Evolutionary conservation across 2,888 invertebrate species (phyloP).

Genomic region (Stegophylla sp.): DNA sequence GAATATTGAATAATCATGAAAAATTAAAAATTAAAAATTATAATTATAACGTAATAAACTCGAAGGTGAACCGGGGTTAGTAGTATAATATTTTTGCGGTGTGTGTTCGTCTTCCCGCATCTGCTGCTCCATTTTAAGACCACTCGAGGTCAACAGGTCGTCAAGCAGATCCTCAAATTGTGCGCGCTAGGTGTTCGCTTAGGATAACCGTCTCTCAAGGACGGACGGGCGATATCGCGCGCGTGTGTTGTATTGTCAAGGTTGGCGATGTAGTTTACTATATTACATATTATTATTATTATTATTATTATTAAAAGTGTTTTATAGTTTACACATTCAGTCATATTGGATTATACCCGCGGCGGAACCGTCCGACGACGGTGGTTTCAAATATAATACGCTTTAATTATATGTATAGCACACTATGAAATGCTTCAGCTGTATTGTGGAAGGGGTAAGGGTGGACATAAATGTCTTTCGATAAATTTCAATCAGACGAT

Average conservation of each 20-base stretch:
- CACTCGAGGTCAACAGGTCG: constrained; percentile 43
- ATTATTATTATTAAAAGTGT: background rate
- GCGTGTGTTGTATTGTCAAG: constrained; percentile 7
- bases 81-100: background rate
- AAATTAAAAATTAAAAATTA: background rate
- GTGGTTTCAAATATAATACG: background rate
- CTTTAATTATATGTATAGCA: background rate
- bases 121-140: constrained; percentile 57
- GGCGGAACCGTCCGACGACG: background rate
- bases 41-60: constrained; percentile 24
- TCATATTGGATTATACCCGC: background rate
- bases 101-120: constrained; percentile 53
- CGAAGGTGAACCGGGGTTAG: constrained; percentile 51
- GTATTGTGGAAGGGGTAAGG: no score
- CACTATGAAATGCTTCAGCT: no score
- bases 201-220: constrained; percentile 49
- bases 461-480: background rate
- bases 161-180: constrained; percentile 25
- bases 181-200: constrained; percentile 20
- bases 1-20: background rate
- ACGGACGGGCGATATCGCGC: background rate
- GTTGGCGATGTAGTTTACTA: constrained; percentile 18
- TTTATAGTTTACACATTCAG: no score
- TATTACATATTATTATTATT: constrained; percentile 11
- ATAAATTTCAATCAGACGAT: background rate